These are phyloP conservation scores for Pluvialis apricaria DNA, from an alignment of 2,113 vertebrate genomes.

Conservation along the genomic window DNA sequence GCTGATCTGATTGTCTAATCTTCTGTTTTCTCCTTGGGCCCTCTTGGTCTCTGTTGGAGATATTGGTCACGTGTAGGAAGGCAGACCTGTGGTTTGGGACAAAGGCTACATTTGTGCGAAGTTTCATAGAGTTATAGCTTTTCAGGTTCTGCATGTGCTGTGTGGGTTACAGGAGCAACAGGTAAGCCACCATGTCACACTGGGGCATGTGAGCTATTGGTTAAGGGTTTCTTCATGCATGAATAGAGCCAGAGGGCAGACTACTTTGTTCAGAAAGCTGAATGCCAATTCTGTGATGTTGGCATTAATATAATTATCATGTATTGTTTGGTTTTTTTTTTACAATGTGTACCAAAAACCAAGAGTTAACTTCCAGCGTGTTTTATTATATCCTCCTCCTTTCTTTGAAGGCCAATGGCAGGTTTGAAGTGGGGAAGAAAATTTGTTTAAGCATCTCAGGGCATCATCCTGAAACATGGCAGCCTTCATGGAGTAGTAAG, in stretches of 20 bases:
- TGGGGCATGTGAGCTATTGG: neutral
- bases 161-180: neutral
- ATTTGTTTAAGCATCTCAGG: slow-evolving; percentile 99
- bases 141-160: neutral
- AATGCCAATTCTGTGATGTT: neutral
- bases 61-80: neutral
- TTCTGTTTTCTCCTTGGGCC: neutral
- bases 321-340: neutral
- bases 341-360: neutral
- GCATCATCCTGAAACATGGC: slow-evolving; percentile 99
- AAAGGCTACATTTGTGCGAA: neutral
- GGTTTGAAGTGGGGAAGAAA: slow-evolving; percentile 98
- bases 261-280: neutral
- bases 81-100: neutral
- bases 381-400: neutral
- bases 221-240: neutral
- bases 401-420: slow-evolving; percentile 88
- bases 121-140: neutral
- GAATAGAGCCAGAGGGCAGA: neutral
- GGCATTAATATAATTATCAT: neutral
- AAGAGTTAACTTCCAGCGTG: neutral
- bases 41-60: neutral
- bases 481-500: slow-evolving; percentile 99
- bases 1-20: neutral
- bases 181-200: neutral